Evolutionary conservation across 2,888 invertebrate species (phyloP).

Genomic region (Deilephila porcellus): DNA sequence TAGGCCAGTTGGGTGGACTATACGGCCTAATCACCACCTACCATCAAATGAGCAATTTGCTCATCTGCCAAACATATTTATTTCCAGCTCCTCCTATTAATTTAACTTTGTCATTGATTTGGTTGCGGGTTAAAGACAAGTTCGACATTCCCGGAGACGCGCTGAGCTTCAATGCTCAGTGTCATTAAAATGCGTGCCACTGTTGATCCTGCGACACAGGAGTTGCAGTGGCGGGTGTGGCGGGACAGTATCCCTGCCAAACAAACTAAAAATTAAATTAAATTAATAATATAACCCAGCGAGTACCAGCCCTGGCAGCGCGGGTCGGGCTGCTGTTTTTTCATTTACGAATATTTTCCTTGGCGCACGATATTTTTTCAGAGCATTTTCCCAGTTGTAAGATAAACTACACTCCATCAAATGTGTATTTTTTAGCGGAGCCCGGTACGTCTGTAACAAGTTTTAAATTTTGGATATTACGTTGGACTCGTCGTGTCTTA

Average conservation of each 20-base stretch:
- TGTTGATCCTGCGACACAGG: too few species aligned
- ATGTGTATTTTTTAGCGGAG: constrained; percentile 74
- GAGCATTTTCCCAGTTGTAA: constrained; percentile 82
- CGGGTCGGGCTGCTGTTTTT: constrained; percentile 77
- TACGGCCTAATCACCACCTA: too few species aligned
- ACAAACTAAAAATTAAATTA: neutral
- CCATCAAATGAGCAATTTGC: too few species aligned
- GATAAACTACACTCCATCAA: constrained; percentile 84
- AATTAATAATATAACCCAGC: neutral
- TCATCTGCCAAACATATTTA: too few species aligned
- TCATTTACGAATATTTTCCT: constrained; percentile 85
- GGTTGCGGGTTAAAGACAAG: too few species aligned
- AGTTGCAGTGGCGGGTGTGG: too few species aligned
- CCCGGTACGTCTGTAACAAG: constrained; percentile 33
- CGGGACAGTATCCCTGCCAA: neutral
- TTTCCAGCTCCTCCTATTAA: too few species aligned
- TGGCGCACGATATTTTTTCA: constrained; percentile 82
- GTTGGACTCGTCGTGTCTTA: neutral
- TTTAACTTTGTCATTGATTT: too few species aligned
- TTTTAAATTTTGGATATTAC: constrained; percentile 29
- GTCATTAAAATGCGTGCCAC: too few species aligned
- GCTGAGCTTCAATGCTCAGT: too few species aligned
- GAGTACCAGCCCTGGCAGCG: constrained; percentile 65
- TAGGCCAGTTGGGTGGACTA: too few species aligned
- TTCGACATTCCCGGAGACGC: too few species aligned